phyloP scores from a whole-genome alignment of 2,888 invertebrate species.

The Lasius fuliginosus region DNA sequence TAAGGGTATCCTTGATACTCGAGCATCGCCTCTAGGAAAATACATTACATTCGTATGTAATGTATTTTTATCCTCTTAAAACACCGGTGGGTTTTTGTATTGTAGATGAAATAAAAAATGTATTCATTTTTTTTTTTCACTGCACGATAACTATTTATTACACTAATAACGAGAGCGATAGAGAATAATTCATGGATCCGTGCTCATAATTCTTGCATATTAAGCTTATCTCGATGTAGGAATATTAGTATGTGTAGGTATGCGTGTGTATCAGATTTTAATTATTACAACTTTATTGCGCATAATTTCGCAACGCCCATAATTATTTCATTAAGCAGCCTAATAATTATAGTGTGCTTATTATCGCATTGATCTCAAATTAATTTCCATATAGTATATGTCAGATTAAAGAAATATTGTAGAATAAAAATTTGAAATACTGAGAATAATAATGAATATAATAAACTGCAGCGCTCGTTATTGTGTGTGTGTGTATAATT shows the following conservation, averaged over 20 bases:
- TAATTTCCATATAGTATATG: not conserved
- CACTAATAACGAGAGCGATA: conserved; percentile 6
- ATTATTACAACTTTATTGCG: conserved; percentile 14
- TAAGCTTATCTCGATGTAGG: not conserved
- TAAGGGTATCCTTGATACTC: conserved; percentile 41
- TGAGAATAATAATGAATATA: not conserved
- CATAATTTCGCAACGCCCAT: not conserved
- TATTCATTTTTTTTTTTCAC: not conserved
- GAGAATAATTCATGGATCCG: not conserved
- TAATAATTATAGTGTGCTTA: not conserved
- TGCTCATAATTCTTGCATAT: not conserved
- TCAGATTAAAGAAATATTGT: not conserved
- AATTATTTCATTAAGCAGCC: conserved; percentile 17
- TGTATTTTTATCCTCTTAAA: not conserved
- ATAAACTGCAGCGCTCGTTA: not conserved
- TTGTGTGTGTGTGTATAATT: not conserved
- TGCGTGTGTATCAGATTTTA: not conserved
- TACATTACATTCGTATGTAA: conserved; percentile 38
- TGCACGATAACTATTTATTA: not conserved
- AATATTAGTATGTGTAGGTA: not conserved
- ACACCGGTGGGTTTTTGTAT: not conserved
- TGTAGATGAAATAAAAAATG: not conserved
- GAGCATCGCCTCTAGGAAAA: conserved; percentile 55
- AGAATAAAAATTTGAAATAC: not conserved
- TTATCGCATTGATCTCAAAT: not conserved